A percentile compares a stretch with the other conserved stretches of the same genome.
Conservation (phyloP, 2,113 vertebrate genomes). For the Heterochromis multidens region DNA sequence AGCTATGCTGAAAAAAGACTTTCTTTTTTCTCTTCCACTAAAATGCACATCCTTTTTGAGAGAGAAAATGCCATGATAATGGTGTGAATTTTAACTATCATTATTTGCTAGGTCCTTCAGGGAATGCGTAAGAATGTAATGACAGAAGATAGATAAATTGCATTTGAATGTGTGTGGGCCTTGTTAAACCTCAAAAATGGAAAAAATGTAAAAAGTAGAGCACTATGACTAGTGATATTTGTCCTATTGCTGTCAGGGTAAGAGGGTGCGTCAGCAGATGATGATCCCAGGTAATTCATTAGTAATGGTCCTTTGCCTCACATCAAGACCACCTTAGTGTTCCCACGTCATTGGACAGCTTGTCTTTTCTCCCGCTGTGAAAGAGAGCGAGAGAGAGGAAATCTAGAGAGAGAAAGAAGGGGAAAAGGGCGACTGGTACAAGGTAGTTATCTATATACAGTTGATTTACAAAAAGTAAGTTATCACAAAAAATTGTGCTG, state of each 20-base stretch:
- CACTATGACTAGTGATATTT: not conserved
- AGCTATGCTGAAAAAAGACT: not conserved
- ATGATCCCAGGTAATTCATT: slow-evolving; percentile 5
- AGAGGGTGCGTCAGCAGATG: not conserved
- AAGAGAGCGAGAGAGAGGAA: not conserved
- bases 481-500: not conserved
- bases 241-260: not conserved
- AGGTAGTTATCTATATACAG: not conserved
- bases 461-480: not conserved
- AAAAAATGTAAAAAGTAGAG: not conserved
- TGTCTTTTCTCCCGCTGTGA: not conserved
- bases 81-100: not conserved
- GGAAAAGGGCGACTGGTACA: not conserved
- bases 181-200: not conserved
- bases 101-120: not conserved
- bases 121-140: not conserved
- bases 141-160: not conserved
- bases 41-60: not conserved
- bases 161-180: not conserved
- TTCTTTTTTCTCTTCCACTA: not conserved
- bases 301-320: slow-evolving; percentile 31
- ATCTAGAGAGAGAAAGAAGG: not conserved
- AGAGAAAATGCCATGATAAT: not conserved
- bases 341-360: not conserved
- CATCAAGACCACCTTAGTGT: slow-evolving; percentile 9